Evolutionary conservation across 2,888 invertebrate genomes (phyloP), one percentile per base, ranked within the genome.

Genomic region (Sipha maydis): DNA sequence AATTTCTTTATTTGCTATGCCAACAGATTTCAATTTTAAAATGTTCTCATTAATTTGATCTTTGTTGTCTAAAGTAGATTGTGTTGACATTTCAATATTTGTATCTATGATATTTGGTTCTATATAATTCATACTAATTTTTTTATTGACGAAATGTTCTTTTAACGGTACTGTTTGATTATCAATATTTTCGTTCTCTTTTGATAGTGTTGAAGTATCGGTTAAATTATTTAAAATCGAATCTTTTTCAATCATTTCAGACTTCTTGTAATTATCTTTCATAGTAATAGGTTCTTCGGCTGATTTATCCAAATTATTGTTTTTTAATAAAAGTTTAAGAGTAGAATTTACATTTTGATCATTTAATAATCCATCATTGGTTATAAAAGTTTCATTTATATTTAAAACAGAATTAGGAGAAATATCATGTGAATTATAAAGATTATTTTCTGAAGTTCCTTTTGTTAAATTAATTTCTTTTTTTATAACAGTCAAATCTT

Each of bases 31-130:
- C 4, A 25, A 28, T 76, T 38, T 67, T 41, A 28, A 41, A 21
- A n/a, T 28, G 19, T 76, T 84, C 48, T 61, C 28, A 76, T 61
- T 21, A 61, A n/a, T 79, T 31, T 79, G 34, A 73, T 56, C 34
- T 1, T 4, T 61, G 34, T 0, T 21, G 14, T 67, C 21, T 54
- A 4, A 3, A 71, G 71, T 82, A 17, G 54, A 14, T 28, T 86
- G 34, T 38, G 82, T 3, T 73, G 56, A 11, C 19, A 21, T 41
- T 82, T 71, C 21, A n/a, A n/a, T 17, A 31, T 69, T 48, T 48
- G 19, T 54, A 17, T 48, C n/a, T 19, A 34, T 9, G 17, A 0
- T n/a, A 34, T 31, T 67, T 34, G 9, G 21, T 31, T 48, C 17
- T 7, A 31, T 25, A 48, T 28, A 48, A 17, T 77, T 28, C 41